Percentiles rank a stretch among this genome's conserved stretches.
Evolutionary conservation across 53 echinoderm and acorn worm genomes (phyloP).

Genomic region (Luidia sarsii): DNA sequence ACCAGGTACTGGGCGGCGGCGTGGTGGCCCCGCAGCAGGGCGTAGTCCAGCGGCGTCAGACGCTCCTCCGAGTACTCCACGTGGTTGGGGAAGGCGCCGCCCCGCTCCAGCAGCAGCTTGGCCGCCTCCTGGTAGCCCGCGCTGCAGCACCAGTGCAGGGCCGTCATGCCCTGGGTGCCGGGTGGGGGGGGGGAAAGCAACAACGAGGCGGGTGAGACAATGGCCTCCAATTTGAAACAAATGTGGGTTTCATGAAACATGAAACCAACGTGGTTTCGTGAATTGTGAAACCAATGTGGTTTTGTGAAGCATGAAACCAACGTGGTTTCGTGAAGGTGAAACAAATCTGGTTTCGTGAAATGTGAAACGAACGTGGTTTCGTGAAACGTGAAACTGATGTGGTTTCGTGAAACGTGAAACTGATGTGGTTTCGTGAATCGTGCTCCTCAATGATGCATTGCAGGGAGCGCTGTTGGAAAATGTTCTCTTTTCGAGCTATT

Average conservation of each 20-base stretch:
- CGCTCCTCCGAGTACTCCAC: conserved; percentile 87
- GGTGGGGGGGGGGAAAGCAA: neutral
- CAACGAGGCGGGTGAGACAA: neutral
- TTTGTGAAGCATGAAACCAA: too few species aligned
- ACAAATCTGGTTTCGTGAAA: too few species aligned
- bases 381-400: too few species aligned
- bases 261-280: too few species aligned
- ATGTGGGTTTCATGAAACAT: neutral
- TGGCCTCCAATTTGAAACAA: neutral
- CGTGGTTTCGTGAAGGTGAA: too few species aligned
- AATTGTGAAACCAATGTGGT: too few species aligned
- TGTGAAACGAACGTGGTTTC: too few species aligned
- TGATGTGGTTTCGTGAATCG: too few species aligned
- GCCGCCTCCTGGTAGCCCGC: conserved; percentile 89
- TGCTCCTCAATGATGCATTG: too few species aligned
- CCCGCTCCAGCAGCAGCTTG: conserved; percentile 73
- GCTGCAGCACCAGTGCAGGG: conserved; percentile 93
- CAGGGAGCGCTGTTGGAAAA: too few species aligned
- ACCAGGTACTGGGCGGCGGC: conserved; percentile 96
- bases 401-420: too few species aligned
- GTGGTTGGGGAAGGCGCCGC: conserved; percentile 86
- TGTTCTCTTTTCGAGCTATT: too few species aligned
- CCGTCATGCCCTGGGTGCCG: conserved; percentile 85
- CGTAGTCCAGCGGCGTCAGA: conserved; percentile 88
- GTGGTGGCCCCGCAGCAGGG: conserved; percentile 87